Evolutionary conservation across 2,888 invertebrate species (phyloP), one percentile per base, ranked within the genome.

Genomic region (Tuberolachnus salignus): DNA sequence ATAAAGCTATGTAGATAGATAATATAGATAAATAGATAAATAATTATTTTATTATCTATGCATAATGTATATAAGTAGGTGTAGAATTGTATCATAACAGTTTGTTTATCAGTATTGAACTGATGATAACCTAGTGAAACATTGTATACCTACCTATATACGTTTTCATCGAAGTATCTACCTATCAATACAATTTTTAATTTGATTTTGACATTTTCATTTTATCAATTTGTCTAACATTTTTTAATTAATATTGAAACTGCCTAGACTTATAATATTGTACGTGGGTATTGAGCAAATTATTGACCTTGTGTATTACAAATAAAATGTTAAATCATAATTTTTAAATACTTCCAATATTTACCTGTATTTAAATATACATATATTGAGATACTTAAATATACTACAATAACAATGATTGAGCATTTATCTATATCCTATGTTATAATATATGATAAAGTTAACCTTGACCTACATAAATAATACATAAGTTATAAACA

Each of bases 401-500:
- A 1, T 3, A 34, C 4, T 51, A 73, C 2, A 51, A 73, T 63
- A 53, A 42, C 16, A 53, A 51, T 63, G 46, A 51, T 42, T 34
- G 10, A 72, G n/a, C 14, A 53, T 63, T 53, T 42, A 42, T 73
- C 21, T 26, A 73, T 63, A 59, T 46, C 19, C 59, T 21, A 46
- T 59, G 46, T 42, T 57, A 57, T 57, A 19, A 23, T 8, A 1
- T 69, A 53, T 44, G 10, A 23, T 57, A n/a, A 55, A 59, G 19
- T 51, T 73, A 64, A 64, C 73, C 51, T 73, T 73, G 63, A 63
- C 63, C 73, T 51, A 73, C 42, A 63, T 63, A 23, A 57, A 57
- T 70, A 57, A 57, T 70, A 66, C 46, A 21, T 46, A 14, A 69
- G 23, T 69, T 42, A 53, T 73, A 13, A 53, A 53, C 0, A 73